Base-by-base conservation (phyloP, 2,888 invertebrate genomes). In the Beris morrisii region DNA sequence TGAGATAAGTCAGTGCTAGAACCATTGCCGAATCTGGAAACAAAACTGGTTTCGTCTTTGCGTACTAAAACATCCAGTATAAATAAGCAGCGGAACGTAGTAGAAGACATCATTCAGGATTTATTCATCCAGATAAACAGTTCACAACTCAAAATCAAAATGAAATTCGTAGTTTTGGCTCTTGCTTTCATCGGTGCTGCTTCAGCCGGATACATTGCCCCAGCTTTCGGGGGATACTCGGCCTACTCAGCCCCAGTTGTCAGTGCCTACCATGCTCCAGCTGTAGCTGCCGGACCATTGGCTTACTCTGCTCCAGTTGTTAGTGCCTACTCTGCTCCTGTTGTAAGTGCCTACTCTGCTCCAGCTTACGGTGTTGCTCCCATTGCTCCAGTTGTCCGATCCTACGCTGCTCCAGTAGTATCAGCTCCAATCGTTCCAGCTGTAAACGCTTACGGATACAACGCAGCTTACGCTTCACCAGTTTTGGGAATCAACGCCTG, bases 51-150 rank as follows among this genome's bases (percentile, higher is more conserved):
- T 43, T 44, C 6, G 22, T n/a, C 22, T 43, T 56, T 43, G 4
- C 4, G 15, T 22, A 52, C 28, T 22, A 28, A 7, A 28, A 5
- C 2, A 52, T 11, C 15, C 3, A 12, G 59, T 48, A 59, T 59
- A 59, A 59, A 59, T 48, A 48, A 32, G n/a, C 3, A 11, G 30
- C 15, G 4, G 22, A 46, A 12, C 7, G n/a, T 11, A 13, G 22
- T 5, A n/a, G 28, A 11, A 52, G 31, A 9, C 52, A 61, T 61
- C 61, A 61, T 50, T 61, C 61, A 61, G 61, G 13, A 61, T 32
- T 52, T 12, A 38, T 38, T 61, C 38, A 61, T 61, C 61, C 13
- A 38, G 43, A 30, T 38, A 32, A 12, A 61, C 9, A 38, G 15
- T 43, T 12, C 12, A 32, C n/a, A 38, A n/a, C 31, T 7, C 30